phyloP scores from a whole-genome alignment of 2,888 invertebrate genomes.

The Lissocephala sabroskyi region DNA sequence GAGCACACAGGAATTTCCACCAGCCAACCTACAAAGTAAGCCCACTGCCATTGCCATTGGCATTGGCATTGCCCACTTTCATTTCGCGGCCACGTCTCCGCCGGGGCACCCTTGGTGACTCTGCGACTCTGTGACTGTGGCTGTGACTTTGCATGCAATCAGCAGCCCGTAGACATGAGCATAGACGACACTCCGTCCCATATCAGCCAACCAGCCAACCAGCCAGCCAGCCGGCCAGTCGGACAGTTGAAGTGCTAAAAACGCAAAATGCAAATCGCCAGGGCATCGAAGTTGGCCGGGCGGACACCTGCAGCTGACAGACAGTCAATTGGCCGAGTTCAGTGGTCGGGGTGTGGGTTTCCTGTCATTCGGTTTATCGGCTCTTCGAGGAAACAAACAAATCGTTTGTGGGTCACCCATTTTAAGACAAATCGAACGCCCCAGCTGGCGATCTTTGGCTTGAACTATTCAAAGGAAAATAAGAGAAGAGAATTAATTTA shows the following conservation, averaged over 20 bases:
- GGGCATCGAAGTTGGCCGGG: too few species aligned
- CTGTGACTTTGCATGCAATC: constrained; percentile 62
- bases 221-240: constrained; percentile 7
- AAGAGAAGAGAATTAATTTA: too few species aligned
- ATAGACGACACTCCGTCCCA: constrained; percentile 22
- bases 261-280: constrained; percentile 63
- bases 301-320: too few species aligned
- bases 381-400: too few species aligned
- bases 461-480: too few species aligned
- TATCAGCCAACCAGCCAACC: neutral
- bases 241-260: constrained; percentile 53
- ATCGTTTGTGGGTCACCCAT: too few species aligned
- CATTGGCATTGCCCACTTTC: constrained; percentile 30
- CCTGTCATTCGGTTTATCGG: too few species aligned
- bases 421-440: too few species aligned
- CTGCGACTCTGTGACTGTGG: constrained; percentile 13
- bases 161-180: constrained; percentile 39
- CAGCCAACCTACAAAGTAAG: constrained; percentile 18
- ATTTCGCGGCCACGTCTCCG: constrained; percentile 24
- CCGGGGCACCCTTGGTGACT: too few species aligned
- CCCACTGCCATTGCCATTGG: constrained; percentile 22
- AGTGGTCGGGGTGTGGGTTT: too few species aligned
- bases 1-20: neutral
- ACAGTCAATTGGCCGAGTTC: too few species aligned
- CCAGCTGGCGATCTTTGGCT: too few species aligned